phyloP scores from a whole-genome alignment of 2,888 invertebrate species.

The Himalopsyche tibetana region DNA sequence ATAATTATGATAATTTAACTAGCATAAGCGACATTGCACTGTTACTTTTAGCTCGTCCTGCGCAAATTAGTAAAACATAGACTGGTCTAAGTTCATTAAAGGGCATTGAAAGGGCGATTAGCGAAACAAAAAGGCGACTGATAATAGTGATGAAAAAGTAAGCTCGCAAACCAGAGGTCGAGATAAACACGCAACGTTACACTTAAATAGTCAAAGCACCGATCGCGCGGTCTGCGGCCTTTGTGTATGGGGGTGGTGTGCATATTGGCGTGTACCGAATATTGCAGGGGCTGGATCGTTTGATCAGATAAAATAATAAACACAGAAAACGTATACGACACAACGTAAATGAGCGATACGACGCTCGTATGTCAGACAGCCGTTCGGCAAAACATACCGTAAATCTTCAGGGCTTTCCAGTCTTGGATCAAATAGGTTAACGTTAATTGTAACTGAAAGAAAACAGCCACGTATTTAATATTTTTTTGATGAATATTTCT shows the following conservation, averaged over 20 bases:
- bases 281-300: not conserved
- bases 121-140: constrained; percentile 37
- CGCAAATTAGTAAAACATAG: not conserved
- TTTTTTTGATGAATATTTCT: too few species aligned
- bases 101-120: constrained; percentile 31
- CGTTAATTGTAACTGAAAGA: too few species aligned
- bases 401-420: too few species aligned
- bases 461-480: too few species aligned
- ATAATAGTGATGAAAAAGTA: constrained; percentile 35
- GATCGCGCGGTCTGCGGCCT: constrained; percentile 28
- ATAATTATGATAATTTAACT: too few species aligned
- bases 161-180: constrained; percentile 31
- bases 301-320: too few species aligned
- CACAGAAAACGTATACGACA: too few species aligned
- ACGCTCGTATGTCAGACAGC: too few species aligned
- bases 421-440: too few species aligned
- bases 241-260: not conserved
- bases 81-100: constrained; percentile 23
- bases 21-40: too few species aligned
- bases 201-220: constrained; percentile 40
- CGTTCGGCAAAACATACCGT: too few species aligned
- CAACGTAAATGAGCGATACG: too few species aligned
- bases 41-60: not conserved
- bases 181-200: constrained; percentile 38
- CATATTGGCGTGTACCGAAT: not conserved